Evolutionary conservation across 2,888 invertebrate species (phyloP).

Genomic region (Limnephilus rhombicus): DNA sequence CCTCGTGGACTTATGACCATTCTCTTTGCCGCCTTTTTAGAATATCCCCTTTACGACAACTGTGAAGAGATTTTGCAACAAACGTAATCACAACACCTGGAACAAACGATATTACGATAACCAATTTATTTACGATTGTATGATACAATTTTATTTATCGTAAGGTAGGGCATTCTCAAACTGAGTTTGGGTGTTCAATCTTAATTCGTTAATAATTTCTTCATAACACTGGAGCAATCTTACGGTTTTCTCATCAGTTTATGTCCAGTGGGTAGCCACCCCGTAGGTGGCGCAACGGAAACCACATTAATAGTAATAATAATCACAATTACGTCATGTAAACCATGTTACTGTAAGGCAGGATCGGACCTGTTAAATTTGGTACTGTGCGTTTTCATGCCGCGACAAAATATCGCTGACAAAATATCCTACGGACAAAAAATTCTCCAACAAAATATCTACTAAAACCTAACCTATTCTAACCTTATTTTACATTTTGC

Average conservation of each 20-base stretch:
- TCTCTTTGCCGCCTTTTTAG: background rate
- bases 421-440: no score
- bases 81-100: no score
- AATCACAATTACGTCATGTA: background rate
- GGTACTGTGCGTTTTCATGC: no score
- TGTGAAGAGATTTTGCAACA: background rate
- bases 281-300: background rate
- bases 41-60: background rate
- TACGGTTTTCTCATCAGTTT: background rate
- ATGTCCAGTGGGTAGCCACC: background rate
- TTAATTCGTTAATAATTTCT: background rate
- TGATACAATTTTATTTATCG: background rate
- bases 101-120: no score
- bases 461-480: no score
- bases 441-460: no score
- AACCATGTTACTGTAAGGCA: background rate
- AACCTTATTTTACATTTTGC: no score
- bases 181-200: background rate
- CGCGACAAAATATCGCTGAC: no score
- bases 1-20: background rate
- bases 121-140: no score
- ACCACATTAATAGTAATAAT: background rate
- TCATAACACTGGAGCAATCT: background rate
- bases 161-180: background rate
- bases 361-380: background rate